These are phyloP conservation scores for Cichlasoma orientale DNA, from an alignment of 2,797 vertebrate species.

Conservation along the genomic window DNA sequence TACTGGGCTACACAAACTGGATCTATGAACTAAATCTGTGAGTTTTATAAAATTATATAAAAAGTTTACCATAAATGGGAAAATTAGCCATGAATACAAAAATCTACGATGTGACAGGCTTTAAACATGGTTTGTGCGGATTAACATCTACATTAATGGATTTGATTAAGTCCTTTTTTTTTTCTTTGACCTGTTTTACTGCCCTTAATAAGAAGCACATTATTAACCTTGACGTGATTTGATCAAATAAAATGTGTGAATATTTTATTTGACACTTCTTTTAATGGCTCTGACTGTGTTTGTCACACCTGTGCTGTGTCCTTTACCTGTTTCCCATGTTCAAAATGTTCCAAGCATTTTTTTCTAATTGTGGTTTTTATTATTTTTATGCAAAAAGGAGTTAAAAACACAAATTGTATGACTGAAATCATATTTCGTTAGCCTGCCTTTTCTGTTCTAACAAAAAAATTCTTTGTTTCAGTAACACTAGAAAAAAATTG, in stretches of 20 bases:
- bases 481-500: neutral
- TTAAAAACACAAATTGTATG: neutral
- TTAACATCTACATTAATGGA: too few species aligned
- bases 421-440: neutral
- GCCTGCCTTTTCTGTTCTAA: neutral
- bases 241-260: too few species aligned
- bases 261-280: neutral
- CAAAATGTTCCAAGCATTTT: neutral
- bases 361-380: neutral
- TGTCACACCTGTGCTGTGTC: neutral
- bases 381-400: neutral
- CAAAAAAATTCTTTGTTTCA: neutral
- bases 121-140: neutral
- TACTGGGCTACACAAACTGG: neutral
- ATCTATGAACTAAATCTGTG: neutral
- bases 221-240: neutral
- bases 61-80: neutral
- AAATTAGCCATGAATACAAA: neutral
- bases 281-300: neutral
- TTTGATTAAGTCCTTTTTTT: neutral
- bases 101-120: neutral
- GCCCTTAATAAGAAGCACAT: neutral
- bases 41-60: neutral
- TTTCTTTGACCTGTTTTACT: neutral
- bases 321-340: neutral